Evolutionary conservation across 2,113 vertebrate species (phyloP), one percentile per base, ranked within the genome.

Genomic region (Hippocampus zosterae): DNA sequence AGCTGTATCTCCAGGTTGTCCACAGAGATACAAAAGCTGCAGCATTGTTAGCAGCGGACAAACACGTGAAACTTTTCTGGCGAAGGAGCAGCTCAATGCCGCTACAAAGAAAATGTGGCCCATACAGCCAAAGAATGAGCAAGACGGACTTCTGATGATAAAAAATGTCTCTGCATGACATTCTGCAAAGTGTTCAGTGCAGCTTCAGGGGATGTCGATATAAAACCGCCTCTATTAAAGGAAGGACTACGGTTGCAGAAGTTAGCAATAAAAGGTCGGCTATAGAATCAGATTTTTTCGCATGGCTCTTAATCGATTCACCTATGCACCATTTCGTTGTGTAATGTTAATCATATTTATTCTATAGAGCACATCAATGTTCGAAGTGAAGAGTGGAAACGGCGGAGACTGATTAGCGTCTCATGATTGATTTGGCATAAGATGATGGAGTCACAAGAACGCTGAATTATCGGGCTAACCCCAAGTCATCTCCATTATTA

Each of bases 1-100:
- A 90, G 81, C 86, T 86, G 79, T 84, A 89, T 90, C 86, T 88
- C 80, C 67, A 65, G 79, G 81, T 85, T 82, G 85, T 80, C 71
- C 79, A 70, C 44, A 41, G 76, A 88, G 86, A 77, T 73, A 79
- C 83, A 83, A 82, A 81, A 77, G 80, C 80, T 72, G 68, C 80
- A 78, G 59, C 78, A 87, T 5, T 37, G 75, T 73, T 68, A 69
- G 23, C 63, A 16, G 42, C 13, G 23, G 16, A 48, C 12, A n/a
- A 60, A 50, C 70, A 69, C 72, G 62, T 46, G 57, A 33, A 65
- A 65, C 74, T 76, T 88, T 82, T 85, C 68, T 77, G n/a, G 15
- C 21, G 52, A 69, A 57, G 65, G 70, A 69, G 40, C 65, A 25
- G 75, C 53, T 76, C 81, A 70, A 75, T 76, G 70, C 50, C 19